Base-by-base conservation (phyloP, 2,888 invertebrate species). In the Laspeyria flexula region DNA sequence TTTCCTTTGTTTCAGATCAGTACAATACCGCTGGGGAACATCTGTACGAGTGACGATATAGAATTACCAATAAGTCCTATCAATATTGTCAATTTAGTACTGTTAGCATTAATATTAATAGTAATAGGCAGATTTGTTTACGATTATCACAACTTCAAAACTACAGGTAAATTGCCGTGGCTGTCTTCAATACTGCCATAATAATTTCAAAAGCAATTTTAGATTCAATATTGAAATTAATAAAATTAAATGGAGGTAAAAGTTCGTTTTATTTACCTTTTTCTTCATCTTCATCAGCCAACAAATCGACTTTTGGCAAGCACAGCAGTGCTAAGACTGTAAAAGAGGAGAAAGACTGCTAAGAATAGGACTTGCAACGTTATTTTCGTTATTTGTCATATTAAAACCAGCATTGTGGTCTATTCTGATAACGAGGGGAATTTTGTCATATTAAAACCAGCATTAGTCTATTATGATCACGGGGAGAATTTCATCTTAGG, bases 161-260 rank as follows among this genome's bases (percentile, higher is more conserved):
- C 94, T 53, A 96, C 96, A 15, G 97, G 97, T 0, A 93, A 95
- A 71, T 86, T 97, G 54, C 97, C 97, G 0, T 97, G 97, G 97
- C 94, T 97, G 59, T 96, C 96, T 1, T 94, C 95, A 40, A 95
- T 96, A 83, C 93, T 97, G 84, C 97, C 96, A 6, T 25, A 25
- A 25, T 25, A 1, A 25, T 25, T 4, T 6, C 5, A 3, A 18
- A 18, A 25, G 3, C 3, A 25, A 25, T 25, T 25, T 25, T 25
- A 25, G 1, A 25, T 25, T 4, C 25, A 25, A 7, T 25, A 25
- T 3, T 25, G 25, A 25, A 25, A 25, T 25, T 7, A 25, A 25
- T 25, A 25, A 25, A 25, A 6, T n/a, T n/a, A n/a, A n/a, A n/a
- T n/a, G n/a, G n/a, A 25, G 25, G 25, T 25, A 7, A 7, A 25